Conservation (phyloP, 2,113 vertebrate species). For the Sapayoa aenigma region DNA sequence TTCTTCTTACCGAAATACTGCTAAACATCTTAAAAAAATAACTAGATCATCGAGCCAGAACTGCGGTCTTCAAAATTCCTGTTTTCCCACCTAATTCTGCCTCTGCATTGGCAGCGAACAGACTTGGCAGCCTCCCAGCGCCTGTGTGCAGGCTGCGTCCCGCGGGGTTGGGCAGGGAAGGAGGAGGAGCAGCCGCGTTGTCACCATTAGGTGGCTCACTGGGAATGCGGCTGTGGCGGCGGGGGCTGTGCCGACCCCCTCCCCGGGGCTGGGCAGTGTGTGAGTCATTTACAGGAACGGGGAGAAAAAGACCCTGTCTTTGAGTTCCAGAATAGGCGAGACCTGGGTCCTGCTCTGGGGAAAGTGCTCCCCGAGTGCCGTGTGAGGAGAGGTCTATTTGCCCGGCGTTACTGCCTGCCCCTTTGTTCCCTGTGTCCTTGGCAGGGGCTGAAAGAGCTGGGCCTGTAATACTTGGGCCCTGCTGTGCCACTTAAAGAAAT, state of each 20-base stretch:
- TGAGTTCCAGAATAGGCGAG: conserved; percentile 45
- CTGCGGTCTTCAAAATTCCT: not conserved
- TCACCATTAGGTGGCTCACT: conserved; percentile 76
- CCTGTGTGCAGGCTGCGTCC: not conserved
- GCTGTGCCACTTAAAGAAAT: conserved; percentile 83
- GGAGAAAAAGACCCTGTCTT: conserved; percentile 44
- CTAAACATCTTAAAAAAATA: not conserved
- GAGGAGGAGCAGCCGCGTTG: not conserved
- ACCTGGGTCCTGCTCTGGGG: conserved; percentile 43
- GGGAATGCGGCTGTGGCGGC: conserved; percentile 37
- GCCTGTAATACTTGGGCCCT: conserved; percentile 74
- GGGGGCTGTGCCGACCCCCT: conserved; percentile 18
- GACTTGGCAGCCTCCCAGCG: not conserved
- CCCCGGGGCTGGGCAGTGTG: not conserved
- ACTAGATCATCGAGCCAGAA: not conserved
- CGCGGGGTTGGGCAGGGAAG: not conserved
- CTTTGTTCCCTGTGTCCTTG: conserved; percentile 82
- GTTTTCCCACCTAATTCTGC: not conserved
- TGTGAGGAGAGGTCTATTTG: conserved; percentile 53
- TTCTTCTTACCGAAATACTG: not conserved
- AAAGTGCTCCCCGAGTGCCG: conserved; percentile 30
- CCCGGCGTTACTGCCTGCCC: conserved; percentile 51
- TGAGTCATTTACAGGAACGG: conserved; percentile 49
- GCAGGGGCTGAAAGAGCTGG: conserved; percentile 80
- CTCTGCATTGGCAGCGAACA: not conserved